Conservation (phyloP, 1,140 invertebrate species). For the Megalopta genalis region DNA sequence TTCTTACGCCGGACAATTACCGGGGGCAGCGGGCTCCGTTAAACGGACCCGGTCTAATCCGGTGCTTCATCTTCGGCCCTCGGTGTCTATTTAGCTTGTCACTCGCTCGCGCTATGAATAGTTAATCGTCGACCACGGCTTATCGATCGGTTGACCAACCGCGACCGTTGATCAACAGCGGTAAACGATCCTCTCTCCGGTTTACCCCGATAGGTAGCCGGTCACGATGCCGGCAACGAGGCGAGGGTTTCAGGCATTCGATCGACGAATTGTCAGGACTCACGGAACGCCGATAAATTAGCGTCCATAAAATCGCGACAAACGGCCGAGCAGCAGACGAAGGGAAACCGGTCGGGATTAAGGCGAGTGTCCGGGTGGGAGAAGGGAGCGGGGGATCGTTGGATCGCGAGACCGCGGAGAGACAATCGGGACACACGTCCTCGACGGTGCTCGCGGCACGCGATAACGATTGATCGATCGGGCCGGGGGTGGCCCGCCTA, state of each 20-base stretch:
- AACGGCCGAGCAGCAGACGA: background rate
- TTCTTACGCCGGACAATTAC: background rate
- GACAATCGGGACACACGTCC: constrained; percentile 3
- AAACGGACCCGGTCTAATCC: background rate
- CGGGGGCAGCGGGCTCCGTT: background rate
- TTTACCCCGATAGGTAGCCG: background rate
- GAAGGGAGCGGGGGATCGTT: background rate
- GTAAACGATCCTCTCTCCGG: background rate
- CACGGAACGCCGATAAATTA: background rate
- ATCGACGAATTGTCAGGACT: background rate
- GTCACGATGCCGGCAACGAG: background rate
- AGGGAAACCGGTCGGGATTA: background rate
- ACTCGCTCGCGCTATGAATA: background rate
- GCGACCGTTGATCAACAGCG: background rate
- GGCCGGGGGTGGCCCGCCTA: background rate
- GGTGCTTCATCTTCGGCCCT: background rate
- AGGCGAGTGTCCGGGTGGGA: too few species aligned
- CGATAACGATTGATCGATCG: background rate
- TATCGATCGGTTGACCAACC: background rate
- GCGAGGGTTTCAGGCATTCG: background rate
- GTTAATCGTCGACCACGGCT: background rate
- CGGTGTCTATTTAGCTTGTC: background rate
- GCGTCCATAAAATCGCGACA: background rate
- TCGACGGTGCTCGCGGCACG: background rate
- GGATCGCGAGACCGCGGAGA: background rate